Evolutionary conservation across 1,140 invertebrate species (phyloP).

Genomic region (Dermatophagoides farinae): DNA sequence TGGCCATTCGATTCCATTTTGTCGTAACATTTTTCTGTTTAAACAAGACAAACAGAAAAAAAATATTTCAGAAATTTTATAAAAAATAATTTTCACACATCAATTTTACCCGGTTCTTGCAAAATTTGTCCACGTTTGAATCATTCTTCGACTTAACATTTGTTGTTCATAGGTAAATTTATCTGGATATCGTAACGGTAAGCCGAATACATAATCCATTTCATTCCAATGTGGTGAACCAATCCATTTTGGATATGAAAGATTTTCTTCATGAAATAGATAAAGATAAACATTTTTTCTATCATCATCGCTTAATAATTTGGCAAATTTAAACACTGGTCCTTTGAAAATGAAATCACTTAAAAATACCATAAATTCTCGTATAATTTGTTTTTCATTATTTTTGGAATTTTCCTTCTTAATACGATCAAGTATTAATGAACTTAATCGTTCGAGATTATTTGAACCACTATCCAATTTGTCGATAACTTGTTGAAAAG

Average conservation of each 20-base stretch:
- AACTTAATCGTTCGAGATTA: not conserved
- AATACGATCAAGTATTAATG: not conserved
- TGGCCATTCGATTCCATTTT: not conserved
- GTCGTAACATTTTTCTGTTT: not conserved
- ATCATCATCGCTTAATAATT: not conserved
- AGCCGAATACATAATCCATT: conserved; percentile 80
- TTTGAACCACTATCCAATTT: not conserved
- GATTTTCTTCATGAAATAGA: conserved; percentile 77
- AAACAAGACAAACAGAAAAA: not conserved
- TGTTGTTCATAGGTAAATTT: conserved; percentile 56
- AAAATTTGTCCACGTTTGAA: conserved; percentile 89
- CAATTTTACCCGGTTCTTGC: conserved; percentile 59
- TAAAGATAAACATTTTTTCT: conserved; percentile 58
- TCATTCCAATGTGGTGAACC: conserved; percentile 89
- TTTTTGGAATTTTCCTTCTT: not conserved
- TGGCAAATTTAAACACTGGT: conserved; percentile 6
- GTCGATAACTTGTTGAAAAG: not conserved
- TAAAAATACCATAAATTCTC: not conserved
- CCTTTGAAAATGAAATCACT: conserved; percentile 5
- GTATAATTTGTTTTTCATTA: not conserved
- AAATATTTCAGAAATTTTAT: not conserved
- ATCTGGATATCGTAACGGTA: conserved; percentile 56
- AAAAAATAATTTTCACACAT: not conserved
- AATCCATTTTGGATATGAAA: conserved; percentile 50
- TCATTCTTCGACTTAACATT: conserved; percentile 55